phyloP scores from a whole-genome alignment of 1,140 invertebrate species.

The Hylaeus volcanicus region DNA sequence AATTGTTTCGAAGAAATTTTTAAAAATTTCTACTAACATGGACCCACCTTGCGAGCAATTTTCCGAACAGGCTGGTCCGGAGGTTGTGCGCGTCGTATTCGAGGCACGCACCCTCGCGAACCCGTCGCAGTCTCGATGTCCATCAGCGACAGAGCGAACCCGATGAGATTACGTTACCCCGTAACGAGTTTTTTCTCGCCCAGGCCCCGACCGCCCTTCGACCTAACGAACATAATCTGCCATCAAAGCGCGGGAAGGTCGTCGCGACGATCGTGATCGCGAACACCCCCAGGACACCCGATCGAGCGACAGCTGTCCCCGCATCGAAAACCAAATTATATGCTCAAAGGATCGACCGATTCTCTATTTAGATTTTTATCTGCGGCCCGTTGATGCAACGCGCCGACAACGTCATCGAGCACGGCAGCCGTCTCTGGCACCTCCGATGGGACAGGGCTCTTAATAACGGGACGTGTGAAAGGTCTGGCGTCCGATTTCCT shows the following conservation, averaged over 20 bases:
- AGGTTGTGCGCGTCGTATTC: neutral
- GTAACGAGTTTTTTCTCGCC: constrained; percentile 67
- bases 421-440: neutral
- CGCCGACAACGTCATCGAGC: constrained; percentile 33
- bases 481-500: constrained; percentile 47
- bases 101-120: neutral
- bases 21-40: too few species aligned
- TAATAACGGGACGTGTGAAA: constrained; percentile 53
- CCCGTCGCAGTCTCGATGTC: constrained; percentile 18
- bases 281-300: constrained; percentile 50
- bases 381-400: constrained; percentile 52
- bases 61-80: neutral
- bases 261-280: constrained; percentile 60
- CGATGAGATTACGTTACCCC: constrained; percentile 55
- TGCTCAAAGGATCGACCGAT: constrained; percentile 77
- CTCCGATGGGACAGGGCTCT: neutral
- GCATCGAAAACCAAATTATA: constrained; percentile 79
- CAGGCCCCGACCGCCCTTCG: constrained; percentile 58
- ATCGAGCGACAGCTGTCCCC: constrained; percentile 78
- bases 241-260: constrained; percentile 73
- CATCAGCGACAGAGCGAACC: constrained; percentile 44
- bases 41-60: too few species aligned
- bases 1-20: too few species aligned
- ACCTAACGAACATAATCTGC: constrained; percentile 73
- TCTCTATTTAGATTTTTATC: constrained; percentile 80